Evolutionary conservation across 1,140 invertebrate genomes (phyloP).

Genomic region (Anadara kagoshimensis): DNA sequence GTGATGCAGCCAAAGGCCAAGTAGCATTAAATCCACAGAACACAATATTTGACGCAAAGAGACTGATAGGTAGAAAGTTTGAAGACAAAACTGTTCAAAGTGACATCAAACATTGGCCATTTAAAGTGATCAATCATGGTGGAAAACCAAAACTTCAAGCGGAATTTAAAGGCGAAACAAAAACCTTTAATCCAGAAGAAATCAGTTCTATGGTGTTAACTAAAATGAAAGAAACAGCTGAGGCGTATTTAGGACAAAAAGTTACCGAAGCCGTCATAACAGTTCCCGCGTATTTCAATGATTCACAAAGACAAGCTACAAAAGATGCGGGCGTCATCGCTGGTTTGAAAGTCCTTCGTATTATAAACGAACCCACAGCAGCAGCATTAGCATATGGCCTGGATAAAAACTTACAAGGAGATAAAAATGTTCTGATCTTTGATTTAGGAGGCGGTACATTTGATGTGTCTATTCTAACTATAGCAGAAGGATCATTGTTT

Average conservation of each 20-base stretch:
- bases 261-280: conserved; percentile 52
- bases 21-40: conserved; percentile 90
- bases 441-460: conserved; percentile 98
- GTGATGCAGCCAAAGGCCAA: conserved; percentile 96
- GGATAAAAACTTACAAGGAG: conserved; percentile 70
- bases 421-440: conserved; percentile 80
- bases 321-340: conserved; percentile 75
- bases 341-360: conserved; percentile 77
- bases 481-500: conserved; percentile 89
- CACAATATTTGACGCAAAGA: conserved; percentile 84
- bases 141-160: conserved; percentile 89
- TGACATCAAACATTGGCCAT: conserved; percentile 80
- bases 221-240: conserved; percentile 94
- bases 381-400: conserved; percentile 76
- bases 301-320: conserved; percentile 72
- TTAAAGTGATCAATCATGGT: conserved; percentile 88
- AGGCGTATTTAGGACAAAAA: conserved; percentile 81
- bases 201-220: conserved; percentile 91
- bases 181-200: conserved; percentile 94
- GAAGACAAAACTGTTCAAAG: conserved; percentile 83
- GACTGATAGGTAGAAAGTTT: conserved; percentile 84
- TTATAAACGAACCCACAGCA: conserved; percentile 75
- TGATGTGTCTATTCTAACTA: conserved; percentile 94
- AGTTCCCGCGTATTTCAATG: conserved; percentile 77
- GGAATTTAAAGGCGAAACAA: conserved; percentile 91